These are phyloP conservation scores for Alouatta palliata DNA, from an alignment of 2,113 vertebrate genomes.

Conservation along the genomic window DNA sequence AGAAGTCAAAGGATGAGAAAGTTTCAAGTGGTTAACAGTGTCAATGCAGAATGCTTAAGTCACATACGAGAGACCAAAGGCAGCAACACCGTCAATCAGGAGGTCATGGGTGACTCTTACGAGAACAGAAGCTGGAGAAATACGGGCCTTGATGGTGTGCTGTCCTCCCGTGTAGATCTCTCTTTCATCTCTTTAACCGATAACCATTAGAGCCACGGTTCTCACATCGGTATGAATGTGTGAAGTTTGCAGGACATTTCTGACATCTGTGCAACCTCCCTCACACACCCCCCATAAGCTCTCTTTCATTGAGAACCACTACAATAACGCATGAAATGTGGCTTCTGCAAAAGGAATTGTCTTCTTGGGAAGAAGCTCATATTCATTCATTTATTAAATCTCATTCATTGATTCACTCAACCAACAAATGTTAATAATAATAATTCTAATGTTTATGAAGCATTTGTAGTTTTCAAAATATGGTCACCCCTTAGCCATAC, in stretches of 20 bases:
- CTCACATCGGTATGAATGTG: not conserved
- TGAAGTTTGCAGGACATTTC: not conserved
- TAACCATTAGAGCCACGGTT: not conserved
- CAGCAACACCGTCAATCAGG: not conserved
- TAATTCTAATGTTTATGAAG: not conserved
- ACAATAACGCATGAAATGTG: not conserved
- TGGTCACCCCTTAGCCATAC: not conserved
- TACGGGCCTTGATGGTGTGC: too few relatives aligned
- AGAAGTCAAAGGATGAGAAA: not conserved
- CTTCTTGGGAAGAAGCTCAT: not conserved
- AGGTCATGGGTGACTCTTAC: not conserved
- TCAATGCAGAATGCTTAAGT: not conserved
- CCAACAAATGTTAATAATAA: not conserved
- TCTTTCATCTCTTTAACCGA: not conserved
- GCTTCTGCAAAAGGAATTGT: not conserved
- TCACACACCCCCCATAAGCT: not conserved
- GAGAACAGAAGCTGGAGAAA: not conserved
- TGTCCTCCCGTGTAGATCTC: not conserved
- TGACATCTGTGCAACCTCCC: not conserved
- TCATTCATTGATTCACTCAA: not conserved
- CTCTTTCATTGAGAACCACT: not conserved
- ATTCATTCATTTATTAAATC: not conserved
- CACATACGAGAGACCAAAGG: not conserved
- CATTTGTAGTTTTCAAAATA: not conserved
- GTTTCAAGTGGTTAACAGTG: not conserved